Evolutionary conservation across 2,113 vertebrate species (phyloP).

Genomic region (Artemisiospiza belli): DNA sequence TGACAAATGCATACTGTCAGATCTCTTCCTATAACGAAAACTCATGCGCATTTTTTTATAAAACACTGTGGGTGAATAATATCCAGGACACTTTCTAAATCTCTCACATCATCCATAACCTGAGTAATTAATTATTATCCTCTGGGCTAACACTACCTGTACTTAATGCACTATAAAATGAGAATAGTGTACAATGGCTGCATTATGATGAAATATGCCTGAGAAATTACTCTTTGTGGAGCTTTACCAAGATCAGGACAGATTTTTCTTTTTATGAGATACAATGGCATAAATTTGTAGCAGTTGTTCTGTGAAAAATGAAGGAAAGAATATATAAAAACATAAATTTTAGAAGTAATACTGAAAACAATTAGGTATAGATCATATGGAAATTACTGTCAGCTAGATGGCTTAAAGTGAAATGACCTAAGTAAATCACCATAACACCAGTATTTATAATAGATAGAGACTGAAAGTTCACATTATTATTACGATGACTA

Average conservation of each 20-base stretch:
- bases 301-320: neutral
- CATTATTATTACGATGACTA: neutral
- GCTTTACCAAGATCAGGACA: neutral
- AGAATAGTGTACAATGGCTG: neutral
- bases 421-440: neutral
- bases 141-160: neutral
- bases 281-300: neutral
- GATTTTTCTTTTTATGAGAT: neutral
- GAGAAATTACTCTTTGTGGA: neutral
- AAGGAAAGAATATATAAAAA: neutral
- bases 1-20: neutral
- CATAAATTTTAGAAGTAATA: neutral
- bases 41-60: neutral
- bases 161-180: neutral
- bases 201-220: neutral
- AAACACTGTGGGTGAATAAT: neutral
- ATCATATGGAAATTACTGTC: neutral
- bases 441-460: neutral
- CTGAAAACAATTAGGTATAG: neutral
- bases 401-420: neutral
- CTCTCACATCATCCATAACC: neutral
- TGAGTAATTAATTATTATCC: neutral
- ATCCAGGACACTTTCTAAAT: neutral
- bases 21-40: neutral
- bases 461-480: neutral